Evolutionary conservation across 2,113 vertebrate species (phyloP), one percentile per base, ranked within the genome.

Genomic region (Lagopus muta): DNA sequence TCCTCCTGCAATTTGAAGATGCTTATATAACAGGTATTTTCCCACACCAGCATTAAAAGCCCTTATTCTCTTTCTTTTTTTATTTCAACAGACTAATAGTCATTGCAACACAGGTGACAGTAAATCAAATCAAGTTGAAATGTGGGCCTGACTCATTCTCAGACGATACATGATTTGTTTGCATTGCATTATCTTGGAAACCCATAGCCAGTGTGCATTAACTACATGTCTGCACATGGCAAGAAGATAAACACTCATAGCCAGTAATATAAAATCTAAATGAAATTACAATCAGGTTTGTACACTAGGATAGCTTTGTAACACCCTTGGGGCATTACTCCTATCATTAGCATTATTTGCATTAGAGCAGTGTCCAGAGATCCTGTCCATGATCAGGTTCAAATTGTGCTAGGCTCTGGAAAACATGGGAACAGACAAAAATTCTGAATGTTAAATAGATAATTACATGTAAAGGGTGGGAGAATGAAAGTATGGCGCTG

Each of bases 21-120:
- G 47, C 48, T 97, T 97, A 87, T 93, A 58, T 95, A 95, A 97
- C 40, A 94, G 86, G 92, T 96, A 89, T 88, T 96, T 97, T 97
- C 96, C 87, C 93, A 97, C 73, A 93, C 27, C 87, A 82, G 81
- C 91, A 86, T 97, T 84, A 93, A 91, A 95, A 97, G 73, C 85
- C 91, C 92, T 95, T 88, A 80, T 94, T 93, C 89, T 73, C 28
- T 66, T 96, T 82, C 61, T 90, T 94, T 94, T 87, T 61, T 93
- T 73, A 86, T 93, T 96, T 94, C 96, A 87, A 90, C 88, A 94
- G 94, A 92, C 75, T 91, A 93, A 89, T 58, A 95, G 79, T 82
- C 42, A 6, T 88, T 94, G 86, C 93, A 92, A 96, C 90, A 93
- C 78, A 96, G 93, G 88, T 91, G 82, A 93, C 20, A 36, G 74